Evolutionary conservation across 2,797 vertebrate genomes (phyloP).

Genomic region (Lepilemur ruficaudatus): DNA sequence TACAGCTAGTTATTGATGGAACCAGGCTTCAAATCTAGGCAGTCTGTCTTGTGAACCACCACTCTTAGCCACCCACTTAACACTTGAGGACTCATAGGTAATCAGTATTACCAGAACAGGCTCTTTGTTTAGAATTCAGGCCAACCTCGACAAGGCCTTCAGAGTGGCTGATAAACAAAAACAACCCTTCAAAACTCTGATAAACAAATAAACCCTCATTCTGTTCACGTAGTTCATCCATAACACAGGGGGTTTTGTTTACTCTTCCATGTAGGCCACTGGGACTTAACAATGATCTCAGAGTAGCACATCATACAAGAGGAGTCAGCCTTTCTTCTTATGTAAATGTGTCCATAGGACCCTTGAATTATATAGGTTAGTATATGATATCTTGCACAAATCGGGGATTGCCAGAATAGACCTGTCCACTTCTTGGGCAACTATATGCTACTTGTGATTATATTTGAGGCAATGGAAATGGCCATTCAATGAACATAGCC

Average conservation of each 20-base stretch:
- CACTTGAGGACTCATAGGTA: neutral
- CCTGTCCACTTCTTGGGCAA: neutral
- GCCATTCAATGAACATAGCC: neutral
- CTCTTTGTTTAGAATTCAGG: constrained; percentile 31
- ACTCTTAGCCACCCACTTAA: neutral
- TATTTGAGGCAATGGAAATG: neutral
- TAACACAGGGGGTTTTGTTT: neutral
- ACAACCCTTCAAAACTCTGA: neutral
- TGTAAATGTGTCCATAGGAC: neutral
- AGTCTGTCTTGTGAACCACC: constrained; percentile 12
- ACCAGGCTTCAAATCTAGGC: neutral
- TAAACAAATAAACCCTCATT: neutral
- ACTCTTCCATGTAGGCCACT: neutral
- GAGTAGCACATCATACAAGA: neutral
- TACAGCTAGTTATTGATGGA: neutral
- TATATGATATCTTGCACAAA: neutral
- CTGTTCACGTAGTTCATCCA: neutral
- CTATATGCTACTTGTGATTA: neutral
- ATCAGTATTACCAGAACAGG: constrained; percentile 1
- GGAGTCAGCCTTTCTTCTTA: neutral
- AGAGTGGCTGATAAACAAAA: neutral
- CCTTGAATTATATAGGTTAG: neutral
- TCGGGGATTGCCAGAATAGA: neutral
- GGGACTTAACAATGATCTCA: constrained; percentile 1
- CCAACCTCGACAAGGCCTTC: neutral